Conservation (phyloP, 2,113 vertebrate species). For the Actinemys pallida region DNA sequence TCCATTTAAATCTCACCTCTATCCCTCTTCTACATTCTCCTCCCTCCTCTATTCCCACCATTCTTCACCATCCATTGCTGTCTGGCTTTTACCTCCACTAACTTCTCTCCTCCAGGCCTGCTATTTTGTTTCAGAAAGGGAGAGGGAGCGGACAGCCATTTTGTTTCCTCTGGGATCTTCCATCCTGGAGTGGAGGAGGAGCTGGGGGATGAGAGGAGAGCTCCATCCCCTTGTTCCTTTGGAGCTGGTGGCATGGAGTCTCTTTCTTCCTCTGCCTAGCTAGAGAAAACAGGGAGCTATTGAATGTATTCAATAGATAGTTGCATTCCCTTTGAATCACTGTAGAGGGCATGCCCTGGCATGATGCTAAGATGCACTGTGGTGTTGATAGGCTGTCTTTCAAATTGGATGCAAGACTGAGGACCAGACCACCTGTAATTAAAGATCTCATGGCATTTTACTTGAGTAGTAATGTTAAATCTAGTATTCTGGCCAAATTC, state of each 20-base stretch:
- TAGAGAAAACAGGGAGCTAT: neutral
- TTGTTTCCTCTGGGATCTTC: neutral
- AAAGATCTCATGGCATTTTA: neutral
- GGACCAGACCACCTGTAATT: neutral
- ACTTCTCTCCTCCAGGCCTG: neutral
- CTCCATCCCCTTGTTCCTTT: neutral
- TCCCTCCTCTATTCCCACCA: neutral
- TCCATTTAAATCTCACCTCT: neutral
- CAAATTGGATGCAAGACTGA: neutral
- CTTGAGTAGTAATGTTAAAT: neutral
- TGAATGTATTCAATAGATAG: fast-evolving
- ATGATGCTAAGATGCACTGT: neutral
- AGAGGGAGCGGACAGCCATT: neutral
- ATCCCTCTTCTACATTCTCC: neutral
- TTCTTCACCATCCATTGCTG: neutral
- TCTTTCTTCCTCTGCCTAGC: neutral
- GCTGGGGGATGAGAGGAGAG: neutral
- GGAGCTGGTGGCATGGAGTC: neutral
- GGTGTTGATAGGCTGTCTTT: neutral
- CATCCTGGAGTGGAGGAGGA: neutral
- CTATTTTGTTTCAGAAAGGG: neutral
- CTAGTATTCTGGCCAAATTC: neutral
- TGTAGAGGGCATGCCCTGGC: neutral
- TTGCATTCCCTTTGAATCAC: neutral
- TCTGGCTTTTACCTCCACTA: neutral